These are phyloP conservation scores for Agonopterix alstromeriana DNA, from an alignment of 2,888 invertebrate species.

Conservation along the genomic window DNA sequence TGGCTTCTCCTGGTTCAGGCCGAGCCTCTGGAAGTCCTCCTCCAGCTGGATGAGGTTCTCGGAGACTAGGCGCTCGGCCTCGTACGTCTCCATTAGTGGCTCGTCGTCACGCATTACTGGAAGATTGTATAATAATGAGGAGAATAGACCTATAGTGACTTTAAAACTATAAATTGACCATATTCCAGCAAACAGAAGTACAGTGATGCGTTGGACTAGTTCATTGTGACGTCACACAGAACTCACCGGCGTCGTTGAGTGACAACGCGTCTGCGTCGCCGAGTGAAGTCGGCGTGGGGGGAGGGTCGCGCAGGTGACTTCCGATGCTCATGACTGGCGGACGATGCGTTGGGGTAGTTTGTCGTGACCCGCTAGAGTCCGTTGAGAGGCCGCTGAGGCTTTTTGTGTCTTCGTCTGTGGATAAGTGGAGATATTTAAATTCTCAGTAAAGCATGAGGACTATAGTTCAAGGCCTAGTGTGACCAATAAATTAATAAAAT, in stretches of 20 bases:
- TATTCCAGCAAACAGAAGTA: too few relatives aligned
- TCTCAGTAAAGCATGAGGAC: too few relatives aligned
- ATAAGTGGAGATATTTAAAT: neutral
- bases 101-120: slow-evolving; percentile 64
- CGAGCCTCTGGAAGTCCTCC: slow-evolving; percentile 73
- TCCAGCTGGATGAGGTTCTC: slow-evolving; percentile 84
- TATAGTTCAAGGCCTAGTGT: too few relatives aligned
- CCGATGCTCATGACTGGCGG: slow-evolving; percentile 87
- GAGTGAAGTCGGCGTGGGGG: slow-evolving; percentile 63
- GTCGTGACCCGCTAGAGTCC: slow-evolving; percentile 69
- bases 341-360: slow-evolving; percentile 82
- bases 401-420: slow-evolving; percentile 51
- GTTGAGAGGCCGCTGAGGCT: slow-evolving; percentile 52
- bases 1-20: slow-evolving; percentile 49
- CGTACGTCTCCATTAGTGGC: slow-evolving; percentile 70
- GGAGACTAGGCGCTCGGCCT: slow-evolving; percentile 78
- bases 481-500: too few relatives aligned
- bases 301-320: slow-evolving; percentile 57
- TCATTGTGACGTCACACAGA: neutral
- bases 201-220: slow-evolving; percentile 83
- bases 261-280: slow-evolving; percentile 62
- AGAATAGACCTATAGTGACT: too few relatives aligned
- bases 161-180: too few relatives aligned
- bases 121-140: neutral
- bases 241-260: slow-evolving; percentile 54